Percentiles rank a stretch among this genome's conserved stretches.
These are phyloP conservation scores for Lucilia cuprina DNA, from an alignment of 1,140 invertebrate genomes.

Conservation along the genomic window DNA sequence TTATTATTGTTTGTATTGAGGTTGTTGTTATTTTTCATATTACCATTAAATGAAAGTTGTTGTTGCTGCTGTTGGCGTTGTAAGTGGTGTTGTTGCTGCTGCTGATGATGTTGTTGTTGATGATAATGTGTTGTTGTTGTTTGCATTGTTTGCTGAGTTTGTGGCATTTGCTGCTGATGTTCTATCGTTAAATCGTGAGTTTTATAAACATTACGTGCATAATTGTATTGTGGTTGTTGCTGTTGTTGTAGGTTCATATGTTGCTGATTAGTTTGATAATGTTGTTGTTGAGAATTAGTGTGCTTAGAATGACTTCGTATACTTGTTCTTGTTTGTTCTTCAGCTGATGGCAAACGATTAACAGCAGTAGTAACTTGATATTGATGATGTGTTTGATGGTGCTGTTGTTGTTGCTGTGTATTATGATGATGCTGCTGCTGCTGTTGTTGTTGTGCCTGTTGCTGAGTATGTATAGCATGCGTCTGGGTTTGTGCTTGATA, in stretches of 20 bases:
- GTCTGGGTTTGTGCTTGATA: conserved; percentile 30
- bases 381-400: conserved; percentile 38
- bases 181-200: conserved; percentile 27
- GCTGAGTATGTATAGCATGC: conserved; percentile 36
- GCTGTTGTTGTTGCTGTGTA: conserved; percentile 46
- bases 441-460: conserved; percentile 33
- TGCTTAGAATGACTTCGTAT: neutral
- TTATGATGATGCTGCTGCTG: conserved; percentile 26
- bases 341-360: neutral
- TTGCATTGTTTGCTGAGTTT: neutral
- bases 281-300: neutral
- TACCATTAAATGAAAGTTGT: conserved; percentile 35
- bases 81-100: conserved; percentile 33
- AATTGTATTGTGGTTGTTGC: conserved; percentile 39
- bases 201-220: conserved; percentile 17
- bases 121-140: too few species aligned
- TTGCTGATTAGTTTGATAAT: conserved; percentile 28
- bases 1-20: conserved; percentile 41
- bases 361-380: neutral
- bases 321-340: conserved; percentile 1
- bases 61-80: neutral
- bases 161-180: conserved; percentile 38
- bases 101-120: neutral
- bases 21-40: conserved; percentile 38
- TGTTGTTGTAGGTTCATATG: conserved; percentile 27